A percentile compares a stretch with the other conserved stretches of the same genome.
Conservation (phyloP, 2,113 vertebrate species). For the Gallinago media region DNA sequence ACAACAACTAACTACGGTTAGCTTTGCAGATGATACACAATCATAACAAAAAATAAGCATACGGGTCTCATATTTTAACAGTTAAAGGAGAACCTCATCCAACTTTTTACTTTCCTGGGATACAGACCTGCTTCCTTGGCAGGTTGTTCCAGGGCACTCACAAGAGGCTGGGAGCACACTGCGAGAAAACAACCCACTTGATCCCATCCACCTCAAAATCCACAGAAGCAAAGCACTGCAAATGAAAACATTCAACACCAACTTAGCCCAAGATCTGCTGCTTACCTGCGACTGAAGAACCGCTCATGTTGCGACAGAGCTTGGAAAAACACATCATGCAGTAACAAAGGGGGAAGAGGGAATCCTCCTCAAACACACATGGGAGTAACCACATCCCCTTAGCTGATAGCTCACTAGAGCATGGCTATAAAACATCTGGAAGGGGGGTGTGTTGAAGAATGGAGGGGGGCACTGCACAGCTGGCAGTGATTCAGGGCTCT, state of each 20-base stretch:
- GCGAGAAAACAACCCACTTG: background rate
- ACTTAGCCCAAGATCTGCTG: background rate
- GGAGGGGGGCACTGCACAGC: background rate
- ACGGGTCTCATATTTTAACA: background rate
- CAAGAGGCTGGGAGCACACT: background rate
- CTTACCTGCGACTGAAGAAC: background rate
- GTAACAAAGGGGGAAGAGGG: rapidly evolving
- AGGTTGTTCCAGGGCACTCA: background rate
- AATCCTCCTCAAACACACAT: background rate
- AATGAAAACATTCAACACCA: background rate
- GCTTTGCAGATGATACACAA: background rate
- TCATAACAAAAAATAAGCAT: background rate
- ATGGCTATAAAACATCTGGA: background rate
- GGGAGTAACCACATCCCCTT: rapidly evolving
- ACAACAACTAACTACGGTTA: background rate
- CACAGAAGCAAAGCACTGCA: background rate
- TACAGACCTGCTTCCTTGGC: background rate
- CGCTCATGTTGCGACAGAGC: rapidly evolving
- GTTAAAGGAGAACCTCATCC: background rate
- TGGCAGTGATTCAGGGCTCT: background rate
- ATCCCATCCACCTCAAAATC: background rate
- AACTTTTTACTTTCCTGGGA: background rate
- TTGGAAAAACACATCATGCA: rapidly evolving
- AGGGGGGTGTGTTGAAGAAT: background rate
- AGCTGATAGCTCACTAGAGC: background rate